Percentiles rank a stretch among this genome's conserved stretches.
Conservation (phyloP, 2,797 vertebrate genomes). For the Amblyopsis hoosieri region DNA sequence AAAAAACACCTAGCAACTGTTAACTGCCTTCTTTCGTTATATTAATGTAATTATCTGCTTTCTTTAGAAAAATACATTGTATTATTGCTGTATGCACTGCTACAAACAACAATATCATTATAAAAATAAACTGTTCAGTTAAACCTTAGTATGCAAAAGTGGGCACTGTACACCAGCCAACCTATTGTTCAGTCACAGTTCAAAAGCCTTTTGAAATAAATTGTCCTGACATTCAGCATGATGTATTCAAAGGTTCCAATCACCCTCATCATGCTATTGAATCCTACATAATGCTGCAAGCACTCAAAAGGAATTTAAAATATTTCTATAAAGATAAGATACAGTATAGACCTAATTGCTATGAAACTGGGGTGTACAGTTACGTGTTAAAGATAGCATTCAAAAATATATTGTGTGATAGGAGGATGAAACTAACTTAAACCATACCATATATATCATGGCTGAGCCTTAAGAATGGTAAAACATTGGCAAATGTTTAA, state of each 20-base stretch:
- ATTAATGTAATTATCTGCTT: not conserved
- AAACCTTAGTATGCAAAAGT: constrained; percentile 2
- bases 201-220: not conserved
- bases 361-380: too few species aligned
- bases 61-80: not conserved
- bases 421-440: too few species aligned
- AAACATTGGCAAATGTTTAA: too few species aligned
- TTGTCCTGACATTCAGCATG: constrained; percentile 6
- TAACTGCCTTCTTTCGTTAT: not conserved
- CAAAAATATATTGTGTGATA: too few species aligned
- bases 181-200: constrained; percentile 31
- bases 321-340: too few species aligned
- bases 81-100: not conserved
- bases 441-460: too few species aligned
- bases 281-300: not conserved
- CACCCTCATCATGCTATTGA: not conserved
- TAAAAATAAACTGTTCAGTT: constrained; percentile 18
- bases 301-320: too few species aligned
- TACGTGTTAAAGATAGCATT: too few species aligned
- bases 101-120: constrained; percentile 1
- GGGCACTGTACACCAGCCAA: constrained; percentile 70
- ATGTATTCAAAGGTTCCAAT: not conserved
- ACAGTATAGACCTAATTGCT: too few species aligned
- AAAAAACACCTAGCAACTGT: constrained; percentile 19
- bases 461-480: too few species aligned